Conservation (phyloP, 2,888 invertebrate genomes). For the Caenorhabditis imperialis region DNA sequence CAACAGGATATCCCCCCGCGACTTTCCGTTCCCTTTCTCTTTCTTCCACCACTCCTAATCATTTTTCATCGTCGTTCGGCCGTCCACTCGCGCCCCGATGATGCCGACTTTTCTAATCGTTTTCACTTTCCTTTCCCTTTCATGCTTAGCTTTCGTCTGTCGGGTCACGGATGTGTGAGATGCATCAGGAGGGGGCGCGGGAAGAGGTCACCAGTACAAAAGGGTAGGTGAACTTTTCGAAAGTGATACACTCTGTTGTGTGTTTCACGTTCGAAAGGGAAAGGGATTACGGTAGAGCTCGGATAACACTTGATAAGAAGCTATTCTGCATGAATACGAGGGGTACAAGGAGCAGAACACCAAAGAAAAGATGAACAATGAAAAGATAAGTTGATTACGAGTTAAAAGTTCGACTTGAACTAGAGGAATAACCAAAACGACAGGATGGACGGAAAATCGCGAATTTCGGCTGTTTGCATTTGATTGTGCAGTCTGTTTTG, state of each 20-base stretch:
- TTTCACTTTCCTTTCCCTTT: constrained; percentile 53
- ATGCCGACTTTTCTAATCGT: constrained; percentile 52
- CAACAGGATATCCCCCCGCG: constrained; percentile 46
- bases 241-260: neutral
- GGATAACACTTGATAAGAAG: no score
- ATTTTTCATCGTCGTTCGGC: constrained; percentile 41
- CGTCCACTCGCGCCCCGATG: constrained; percentile 3
- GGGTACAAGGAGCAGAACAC: no score
- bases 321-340: no score
- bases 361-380: no score
- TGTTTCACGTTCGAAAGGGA: no score
- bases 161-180: constrained; percentile 45
- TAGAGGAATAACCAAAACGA: constrained; percentile 10
- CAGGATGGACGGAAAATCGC: constrained; percentile 25
- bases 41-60: constrained; percentile 27
- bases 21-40: constrained; percentile 31
- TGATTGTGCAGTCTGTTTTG: constrained; percentile 25
- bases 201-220: constrained; percentile 46
- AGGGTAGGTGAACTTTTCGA: constrained; percentile 46
- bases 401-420: no score
- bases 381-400: no score
- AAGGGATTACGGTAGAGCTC: neutral
- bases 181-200: constrained; percentile 6
- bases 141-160: constrained; percentile 48
- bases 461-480: constrained; percentile 27